Evolutionary conservation across 2,888 invertebrate genomes (phyloP).

Genomic region (Anoplius nigerrimus): DNA sequence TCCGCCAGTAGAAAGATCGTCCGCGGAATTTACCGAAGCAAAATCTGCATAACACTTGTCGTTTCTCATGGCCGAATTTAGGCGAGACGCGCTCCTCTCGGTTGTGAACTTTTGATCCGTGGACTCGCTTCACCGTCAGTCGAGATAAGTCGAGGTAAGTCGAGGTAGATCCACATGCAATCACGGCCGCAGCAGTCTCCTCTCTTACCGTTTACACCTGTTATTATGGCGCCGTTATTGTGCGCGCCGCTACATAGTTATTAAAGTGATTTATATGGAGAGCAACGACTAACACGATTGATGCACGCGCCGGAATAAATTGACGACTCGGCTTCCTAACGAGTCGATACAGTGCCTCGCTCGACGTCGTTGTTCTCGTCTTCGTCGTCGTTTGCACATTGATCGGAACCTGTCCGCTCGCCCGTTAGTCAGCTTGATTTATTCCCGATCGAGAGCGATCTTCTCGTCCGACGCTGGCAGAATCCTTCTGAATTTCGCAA

Average conservation of each 20-base stretch:
- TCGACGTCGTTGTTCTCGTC: not conserved
- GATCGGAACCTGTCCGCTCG: not conserved
- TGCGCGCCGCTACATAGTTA: conserved; percentile 13
- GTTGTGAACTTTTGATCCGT: not conserved
- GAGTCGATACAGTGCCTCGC: not conserved
- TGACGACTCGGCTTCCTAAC: not conserved
- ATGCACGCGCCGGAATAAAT: not conserved
- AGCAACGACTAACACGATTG: conserved; percentile 1
- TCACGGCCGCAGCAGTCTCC: not conserved
- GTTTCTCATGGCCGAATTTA: not conserved
- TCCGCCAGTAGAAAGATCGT: too few species aligned
- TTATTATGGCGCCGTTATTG: conserved; percentile 13
- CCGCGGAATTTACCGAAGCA: too few species aligned
- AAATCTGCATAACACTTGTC: too few species aligned
- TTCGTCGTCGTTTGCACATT: not conserved
- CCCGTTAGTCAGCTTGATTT: not conserved
- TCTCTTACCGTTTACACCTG: conserved; percentile 7
- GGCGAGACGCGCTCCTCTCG: not conserved
- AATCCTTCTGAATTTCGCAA: too few species aligned
- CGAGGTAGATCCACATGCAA: too few species aligned
- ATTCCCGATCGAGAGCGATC: not conserved
- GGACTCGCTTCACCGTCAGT: too few species aligned
- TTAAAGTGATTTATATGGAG: conserved; percentile 23
- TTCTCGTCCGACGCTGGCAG: too few species aligned
- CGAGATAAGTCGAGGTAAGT: too few species aligned